These are phyloP conservation scores for Dreissena rostriformis DNA, from an alignment of 1,140 invertebrate species.

Conservation along the genomic window DNA sequence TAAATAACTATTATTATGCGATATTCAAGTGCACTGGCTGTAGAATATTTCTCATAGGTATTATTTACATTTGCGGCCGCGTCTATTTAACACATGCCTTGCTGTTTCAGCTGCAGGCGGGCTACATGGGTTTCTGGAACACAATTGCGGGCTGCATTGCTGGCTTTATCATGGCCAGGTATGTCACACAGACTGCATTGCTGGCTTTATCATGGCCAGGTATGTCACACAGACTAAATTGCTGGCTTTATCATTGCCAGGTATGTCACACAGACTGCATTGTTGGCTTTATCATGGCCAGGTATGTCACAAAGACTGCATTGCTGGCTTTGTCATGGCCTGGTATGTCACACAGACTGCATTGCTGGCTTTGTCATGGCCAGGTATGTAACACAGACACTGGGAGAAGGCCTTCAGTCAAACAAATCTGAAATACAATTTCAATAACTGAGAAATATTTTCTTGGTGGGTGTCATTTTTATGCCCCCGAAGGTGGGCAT, in stretches of 20 bases:
- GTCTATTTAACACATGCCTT: too few relatives aligned
- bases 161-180: constrained; percentile 70
- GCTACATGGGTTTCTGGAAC: constrained; percentile 72
- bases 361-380: constrained; percentile 65
- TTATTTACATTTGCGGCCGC: too few relatives aligned
- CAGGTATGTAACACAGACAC: constrained; percentile 71
- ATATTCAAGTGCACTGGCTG: too few relatives aligned
- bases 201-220: constrained; percentile 69
- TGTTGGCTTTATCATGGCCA: constrained; percentile 65
- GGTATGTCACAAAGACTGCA: constrained; percentile 65
- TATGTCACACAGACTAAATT: constrained; percentile 61
- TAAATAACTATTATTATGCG: too few relatives aligned
- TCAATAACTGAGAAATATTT: too few relatives aligned
- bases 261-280: constrained; percentile 64
- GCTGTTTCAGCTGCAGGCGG: constrained; percentile 65
- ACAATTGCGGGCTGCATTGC: constrained; percentile 66
- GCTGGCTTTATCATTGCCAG: constrained; percentile 68
- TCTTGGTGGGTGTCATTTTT: too few relatives aligned
- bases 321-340: constrained; percentile 65
- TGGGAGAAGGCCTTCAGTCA: too few relatives aligned
- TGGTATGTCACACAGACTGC: constrained; percentile 73
- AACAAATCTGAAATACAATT: too few relatives aligned
- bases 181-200: constrained; percentile 58
- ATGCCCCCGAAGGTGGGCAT: too few relatives aligned
- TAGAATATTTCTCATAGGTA: too few relatives aligned